Evolutionary conservation across 2,888 invertebrate genomes (phyloP).

Genomic region (Pachycephus smyrnensis): DNA sequence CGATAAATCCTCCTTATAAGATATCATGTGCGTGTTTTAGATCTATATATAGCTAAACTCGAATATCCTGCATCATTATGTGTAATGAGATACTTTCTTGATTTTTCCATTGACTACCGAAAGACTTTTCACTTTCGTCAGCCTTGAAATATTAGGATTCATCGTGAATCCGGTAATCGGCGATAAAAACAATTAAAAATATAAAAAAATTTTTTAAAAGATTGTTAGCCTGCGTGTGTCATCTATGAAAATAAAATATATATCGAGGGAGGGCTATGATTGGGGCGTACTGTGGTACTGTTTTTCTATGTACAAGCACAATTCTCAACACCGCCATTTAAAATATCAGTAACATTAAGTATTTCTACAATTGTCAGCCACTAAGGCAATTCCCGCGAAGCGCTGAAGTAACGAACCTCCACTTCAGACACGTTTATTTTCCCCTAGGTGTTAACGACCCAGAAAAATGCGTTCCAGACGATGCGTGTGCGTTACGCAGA

Average conservation of each 20-base stretch:
- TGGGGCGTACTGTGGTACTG: neutral
- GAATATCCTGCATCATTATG: neutral
- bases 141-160: neutral
- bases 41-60: neutral
- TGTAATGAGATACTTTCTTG: neutral
- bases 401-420: neutral
- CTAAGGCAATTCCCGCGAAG: neutral
- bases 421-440: neutral
- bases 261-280: neutral
- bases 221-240: neutral
- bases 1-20: neutral
- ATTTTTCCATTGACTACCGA: neutral
- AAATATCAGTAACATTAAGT: neutral
- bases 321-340: neutral
- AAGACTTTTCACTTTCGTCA: neutral
- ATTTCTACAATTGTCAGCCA: neutral
- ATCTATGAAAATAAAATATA: neutral
- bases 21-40: slow-evolving; percentile 11
- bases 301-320: neutral
- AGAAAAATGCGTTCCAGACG: neutral
- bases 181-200: neutral
- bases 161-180: neutral
- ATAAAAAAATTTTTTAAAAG: neutral
- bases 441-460: neutral
- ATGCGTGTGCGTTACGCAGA: neutral